Base-by-base conservation (phyloP, 2,888 invertebrate genomes). In the Limnephilus marmoratus region DNA sequence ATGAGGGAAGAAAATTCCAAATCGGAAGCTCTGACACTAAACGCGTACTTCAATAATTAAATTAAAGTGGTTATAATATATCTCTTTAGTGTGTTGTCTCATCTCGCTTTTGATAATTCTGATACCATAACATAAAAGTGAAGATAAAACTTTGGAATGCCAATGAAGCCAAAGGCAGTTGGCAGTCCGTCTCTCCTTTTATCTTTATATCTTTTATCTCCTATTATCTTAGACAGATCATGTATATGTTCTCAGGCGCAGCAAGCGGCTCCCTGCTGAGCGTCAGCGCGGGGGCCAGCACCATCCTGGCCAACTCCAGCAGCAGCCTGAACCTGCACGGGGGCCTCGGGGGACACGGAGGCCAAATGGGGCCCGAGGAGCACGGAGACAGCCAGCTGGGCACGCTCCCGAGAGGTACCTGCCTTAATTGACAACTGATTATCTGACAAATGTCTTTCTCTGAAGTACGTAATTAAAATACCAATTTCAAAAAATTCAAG, bases 211-310 rank as follows among this genome's bases (percentile, higher is more conserved):
- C 49, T 49, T 49, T 49, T 68, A 68, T 45, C 45, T 45, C 49
- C 49, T 49, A 13, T 49, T 68, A 68, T 68, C 53, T 18, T 15
- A 68, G 24, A 0, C 53, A 68, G 53, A 24, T 68, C 1, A 24
- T n/a, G 9, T 68, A 15, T 87, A 29, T 49, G 11, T 49, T 81
- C 15, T 7, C 83, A 83, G 92, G 87, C 29, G 81, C 81, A 18
- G 83, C 91, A 3, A 91, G 91, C 81, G 96, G 96, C 90, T 96
- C 97, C 3, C 95, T 96, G 94, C 96, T 96, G 94, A 96, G 96
- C 94, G 96, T 97, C 93, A 96, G 96, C 37, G 96, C 96, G 13
- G 97, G 97, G 85, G 96, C 97, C 91, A 96, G 97, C 94, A 96
- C 96, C 86, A 97, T 97, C 92, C 95, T 97, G 83, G 97, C 97